phyloP scores from a whole-genome alignment of 2,113 vertebrate species.

The Orientallactaga bullata region DNA sequence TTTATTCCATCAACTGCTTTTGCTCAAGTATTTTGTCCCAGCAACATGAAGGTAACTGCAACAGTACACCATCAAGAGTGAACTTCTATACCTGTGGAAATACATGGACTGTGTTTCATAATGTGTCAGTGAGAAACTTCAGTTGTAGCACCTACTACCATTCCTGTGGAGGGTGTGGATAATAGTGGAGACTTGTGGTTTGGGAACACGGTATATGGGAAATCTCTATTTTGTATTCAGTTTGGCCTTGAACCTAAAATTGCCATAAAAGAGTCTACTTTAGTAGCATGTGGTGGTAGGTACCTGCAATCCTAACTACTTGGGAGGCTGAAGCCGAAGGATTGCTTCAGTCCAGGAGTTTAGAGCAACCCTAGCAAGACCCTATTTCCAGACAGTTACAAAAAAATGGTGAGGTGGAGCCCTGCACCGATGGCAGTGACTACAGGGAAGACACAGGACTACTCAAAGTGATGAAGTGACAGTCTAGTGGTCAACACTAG shows the following conservation, averaged over 20 bases:
- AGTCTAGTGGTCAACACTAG: too few relatives aligned
- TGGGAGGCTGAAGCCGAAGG: neutral
- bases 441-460: too few relatives aligned
- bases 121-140: too few relatives aligned
- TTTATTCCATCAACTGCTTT: too few relatives aligned
- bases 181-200: too few relatives aligned
- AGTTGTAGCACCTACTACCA: neutral
- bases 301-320: neutral
- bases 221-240: neutral
- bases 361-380: too few relatives aligned
- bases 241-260: neutral
- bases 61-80: neutral
- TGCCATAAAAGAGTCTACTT: neutral
- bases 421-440: too few relatives aligned
- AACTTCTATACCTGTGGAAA: neutral
- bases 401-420: neutral
- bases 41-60: too few relatives aligned
- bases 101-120: too few relatives aligned
- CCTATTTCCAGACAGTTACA: neutral
- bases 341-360: neutral
- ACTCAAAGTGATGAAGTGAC: too few relatives aligned
- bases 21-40: too few relatives aligned
- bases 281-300: neutral
- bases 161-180: neutral
- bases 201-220: too few relatives aligned